A percentile compares a stretch with the other conserved stretches of the same genome.
phyloP scores from a whole-genome alignment of 2,113 vertebrate species.

The Bothrops jararaca region DNA sequence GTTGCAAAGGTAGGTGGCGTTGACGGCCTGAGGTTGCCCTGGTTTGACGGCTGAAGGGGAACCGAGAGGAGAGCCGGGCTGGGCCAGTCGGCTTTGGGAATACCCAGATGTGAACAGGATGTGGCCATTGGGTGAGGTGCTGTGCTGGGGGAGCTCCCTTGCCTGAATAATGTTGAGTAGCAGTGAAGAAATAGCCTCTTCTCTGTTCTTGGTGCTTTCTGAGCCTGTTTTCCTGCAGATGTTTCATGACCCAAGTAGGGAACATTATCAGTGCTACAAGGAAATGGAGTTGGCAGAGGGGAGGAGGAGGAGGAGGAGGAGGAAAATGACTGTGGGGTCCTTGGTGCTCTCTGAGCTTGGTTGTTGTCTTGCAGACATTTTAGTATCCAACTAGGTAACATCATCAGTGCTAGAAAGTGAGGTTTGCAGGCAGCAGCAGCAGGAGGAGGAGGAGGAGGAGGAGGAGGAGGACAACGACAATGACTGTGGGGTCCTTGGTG shows the following conservation, averaged over 20 bases:
- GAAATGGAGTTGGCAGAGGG: no score
- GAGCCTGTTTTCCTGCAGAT: no score
- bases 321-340: no score
- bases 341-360: no score
- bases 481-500: no score
- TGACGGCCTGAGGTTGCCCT: not conserved
- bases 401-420: not conserved
- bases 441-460: no score
- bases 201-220: not conserved
- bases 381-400: no score
- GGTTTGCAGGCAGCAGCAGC: not conserved
- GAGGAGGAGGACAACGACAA: rapidly evolving
- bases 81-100: not conserved
- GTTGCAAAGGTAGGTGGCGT: not conserved
- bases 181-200: slow-evolving; percentile 1
- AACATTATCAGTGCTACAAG: no score
- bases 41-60: not conserved
- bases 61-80: not conserved
- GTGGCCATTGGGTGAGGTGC: slow-evolving; percentile 1
- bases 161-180: slow-evolving; percentile 9
- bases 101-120: not conserved
- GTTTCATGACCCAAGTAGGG: no score
- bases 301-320: no score
- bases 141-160: not conserved
- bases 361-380: no score